Evolutionary conservation across 2,113 vertebrate genomes (phyloP).

Genomic region (Psittacara wagleri): DNA sequence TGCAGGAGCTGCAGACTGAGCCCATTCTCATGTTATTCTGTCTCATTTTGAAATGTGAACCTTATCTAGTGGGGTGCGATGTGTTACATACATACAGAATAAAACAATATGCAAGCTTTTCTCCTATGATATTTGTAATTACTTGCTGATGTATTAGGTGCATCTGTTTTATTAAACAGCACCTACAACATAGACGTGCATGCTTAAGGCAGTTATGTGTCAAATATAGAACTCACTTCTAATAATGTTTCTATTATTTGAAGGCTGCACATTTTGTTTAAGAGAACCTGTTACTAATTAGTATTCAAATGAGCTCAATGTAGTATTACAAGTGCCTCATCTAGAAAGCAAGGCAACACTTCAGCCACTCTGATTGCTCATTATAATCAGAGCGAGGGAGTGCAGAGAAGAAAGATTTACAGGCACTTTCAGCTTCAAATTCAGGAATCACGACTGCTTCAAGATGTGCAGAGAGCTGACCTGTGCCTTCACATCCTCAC

Average conservation of each 20-base stretch:
- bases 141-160: neutral
- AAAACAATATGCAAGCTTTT: neutral
- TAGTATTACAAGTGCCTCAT: neutral
- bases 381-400: slow-evolving; percentile 17
- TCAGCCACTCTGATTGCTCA: slow-evolving; percentile 17
- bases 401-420: neutral
- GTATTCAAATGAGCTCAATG: slow-evolving; percentile 14
- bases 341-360: slow-evolving; percentile 4
- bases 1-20: neutral
- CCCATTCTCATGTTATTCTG: fast-evolving
- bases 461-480: neutral
- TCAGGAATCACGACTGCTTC: neutral
- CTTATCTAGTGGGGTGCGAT: neutral
- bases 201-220: neutral
- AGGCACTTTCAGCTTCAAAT: neutral
- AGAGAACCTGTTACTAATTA: neutral
- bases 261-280: neutral
- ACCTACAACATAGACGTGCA: neutral
- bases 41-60: neutral
- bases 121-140: neutral
- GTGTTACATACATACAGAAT: neutral
- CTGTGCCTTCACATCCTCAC: neutral
- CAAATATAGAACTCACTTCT: neutral
- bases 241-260: neutral
- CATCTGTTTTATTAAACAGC: neutral